phyloP scores from a whole-genome alignment of 2,113 vertebrate species.

The Rynchops niger region DNA sequence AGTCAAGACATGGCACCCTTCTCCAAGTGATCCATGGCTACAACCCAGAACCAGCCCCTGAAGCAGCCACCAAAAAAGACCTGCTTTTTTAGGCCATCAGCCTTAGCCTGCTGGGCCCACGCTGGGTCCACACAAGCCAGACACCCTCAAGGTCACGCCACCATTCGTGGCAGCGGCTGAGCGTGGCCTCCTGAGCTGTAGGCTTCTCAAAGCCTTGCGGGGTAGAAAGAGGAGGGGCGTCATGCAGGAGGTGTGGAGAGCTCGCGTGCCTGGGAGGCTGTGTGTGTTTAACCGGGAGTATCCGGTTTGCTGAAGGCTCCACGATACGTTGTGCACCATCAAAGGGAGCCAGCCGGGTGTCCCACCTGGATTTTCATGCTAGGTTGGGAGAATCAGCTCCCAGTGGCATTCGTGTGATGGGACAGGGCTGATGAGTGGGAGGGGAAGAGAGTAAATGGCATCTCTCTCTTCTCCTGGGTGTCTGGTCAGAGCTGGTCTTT shows the following conservation, averaged over 20 bases:
- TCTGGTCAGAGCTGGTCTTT: constrained; percentile 20
- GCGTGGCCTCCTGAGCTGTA: background rate
- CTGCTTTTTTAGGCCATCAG: background rate
- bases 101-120: background rate
- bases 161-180: fast-evolving
- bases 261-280: background rate
- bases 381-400: background rate
- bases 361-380: background rate
- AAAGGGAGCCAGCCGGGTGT: background rate
- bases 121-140: background rate
- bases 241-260: background rate
- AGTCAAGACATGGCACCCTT: background rate
- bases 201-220: background rate
- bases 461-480: background rate
- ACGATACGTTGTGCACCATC: fast-evolving
- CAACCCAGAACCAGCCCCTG: background rate
- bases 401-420: background rate
- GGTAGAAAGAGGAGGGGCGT: background rate
- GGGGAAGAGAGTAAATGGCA: background rate
- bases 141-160: background rate
- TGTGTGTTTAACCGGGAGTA: background rate
- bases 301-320: background rate
- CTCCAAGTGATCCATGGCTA: background rate
- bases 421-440: background rate
- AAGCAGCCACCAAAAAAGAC: background rate